Evolutionary conservation across 1,140 invertebrate species (phyloP).

Genomic region (Bombus terrestris): DNA sequence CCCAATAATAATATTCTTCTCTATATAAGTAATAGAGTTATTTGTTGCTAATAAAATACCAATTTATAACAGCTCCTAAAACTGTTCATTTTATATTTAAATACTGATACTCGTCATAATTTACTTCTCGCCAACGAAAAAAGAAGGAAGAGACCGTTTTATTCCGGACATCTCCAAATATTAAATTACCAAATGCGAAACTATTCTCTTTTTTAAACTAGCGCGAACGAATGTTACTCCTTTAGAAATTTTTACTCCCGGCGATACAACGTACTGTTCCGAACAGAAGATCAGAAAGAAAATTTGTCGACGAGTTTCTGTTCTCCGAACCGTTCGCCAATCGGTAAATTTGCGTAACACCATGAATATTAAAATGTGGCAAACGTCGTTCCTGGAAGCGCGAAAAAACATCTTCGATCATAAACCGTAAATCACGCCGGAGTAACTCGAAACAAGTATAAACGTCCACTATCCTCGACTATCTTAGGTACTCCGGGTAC

Average conservation of each 20-base stretch:
- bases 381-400: background rate
- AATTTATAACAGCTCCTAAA: no score
- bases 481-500: background rate
- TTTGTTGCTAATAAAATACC: no score
- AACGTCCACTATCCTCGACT: background rate
- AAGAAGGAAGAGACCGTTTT: background rate
- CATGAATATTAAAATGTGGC: background rate
- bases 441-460: background rate
- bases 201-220: background rate
- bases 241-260: background rate
- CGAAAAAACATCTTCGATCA: background rate
- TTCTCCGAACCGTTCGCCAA: no score
- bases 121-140: no score
- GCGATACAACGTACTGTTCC: no score
- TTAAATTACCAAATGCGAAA: background rate
- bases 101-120: no score
- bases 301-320: background rate
- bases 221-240: background rate
- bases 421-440: background rate
- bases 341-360: background rate
- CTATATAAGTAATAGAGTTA: no score
- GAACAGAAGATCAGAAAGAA: background rate
- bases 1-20: no score
- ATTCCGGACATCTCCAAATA: background rate
- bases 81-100: no score